Conservation (phyloP, 2,113 vertebrate species). For the Irena cyanogastra region DNA sequence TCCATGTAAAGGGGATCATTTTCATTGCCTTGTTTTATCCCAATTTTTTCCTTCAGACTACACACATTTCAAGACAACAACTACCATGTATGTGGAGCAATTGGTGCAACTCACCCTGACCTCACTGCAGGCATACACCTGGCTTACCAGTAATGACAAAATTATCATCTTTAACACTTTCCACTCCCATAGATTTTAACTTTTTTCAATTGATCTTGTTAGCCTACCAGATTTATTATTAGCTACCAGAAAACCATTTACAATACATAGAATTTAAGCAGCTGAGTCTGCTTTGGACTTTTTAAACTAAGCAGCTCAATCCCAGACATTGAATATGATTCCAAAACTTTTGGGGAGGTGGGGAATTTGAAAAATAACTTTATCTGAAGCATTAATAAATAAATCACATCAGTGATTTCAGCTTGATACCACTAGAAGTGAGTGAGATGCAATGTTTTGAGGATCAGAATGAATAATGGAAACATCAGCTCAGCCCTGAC, state of each 20-base stretch:
- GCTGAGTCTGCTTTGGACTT: not conserved
- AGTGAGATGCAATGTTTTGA: not conserved
- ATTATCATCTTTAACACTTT: not conserved
- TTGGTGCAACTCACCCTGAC: not conserved
- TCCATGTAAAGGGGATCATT: not conserved
- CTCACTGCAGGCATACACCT: not conserved
- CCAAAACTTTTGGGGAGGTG: not conserved
- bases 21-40: not conserved
- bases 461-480: not conserved
- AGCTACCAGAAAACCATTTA: not conserved
- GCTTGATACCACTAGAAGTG: not conserved
- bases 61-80: rapidly evolving
- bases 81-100: rapidly evolving
- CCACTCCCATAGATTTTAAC: rapidly evolving
- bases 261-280: not conserved
- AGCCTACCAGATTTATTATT: not conserved
- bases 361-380: not conserved
- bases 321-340: not conserved
- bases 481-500: not conserved
- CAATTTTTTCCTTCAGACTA: not conserved
- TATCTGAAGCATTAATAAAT: not conserved
- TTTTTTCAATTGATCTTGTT: not conserved
- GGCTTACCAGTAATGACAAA: not conserved
- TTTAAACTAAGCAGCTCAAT: not conserved
- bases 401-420: not conserved